Evolutionary conservation across 1,140 invertebrate species (phyloP), one percentile per base, ranked within the genome.

Genomic region (Leptinotarsa undecemlineata): DNA sequence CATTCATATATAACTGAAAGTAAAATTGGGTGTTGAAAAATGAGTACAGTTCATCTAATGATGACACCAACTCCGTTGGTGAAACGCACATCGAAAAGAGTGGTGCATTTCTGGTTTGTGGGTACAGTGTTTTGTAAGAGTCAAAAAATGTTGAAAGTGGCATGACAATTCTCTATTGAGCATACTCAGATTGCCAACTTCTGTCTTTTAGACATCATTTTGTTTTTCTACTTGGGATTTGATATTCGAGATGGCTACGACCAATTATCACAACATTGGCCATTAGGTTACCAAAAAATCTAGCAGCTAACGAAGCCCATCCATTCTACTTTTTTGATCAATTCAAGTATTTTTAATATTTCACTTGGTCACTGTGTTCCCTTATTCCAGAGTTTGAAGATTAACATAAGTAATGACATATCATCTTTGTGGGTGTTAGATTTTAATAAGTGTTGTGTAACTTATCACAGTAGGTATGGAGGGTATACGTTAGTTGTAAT

Each of bases 371-470:
- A 66, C 62, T 64, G 60, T 60, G 70, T 72, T 72, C 71, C 60
- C 61, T 61, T 64, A 33, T 47, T 6, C 17, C 48, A 21, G 23
- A 71, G 15, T 51, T 71, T 71, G 20, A 71, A 47, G 17, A 51
- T 70, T 70, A 3, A 48, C 14, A 70, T 70, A 68, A 68, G n/a
- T 42, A 48, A 71, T 47, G n/a, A 72, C 71, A 72, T 72, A 72
- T 64, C 60, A 72, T 64, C 21, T 72, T 72, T 48, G n/a, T 72
- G 71, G 64, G 71, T 72, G 33, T 64, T 72, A 64, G 71, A 48
- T 63, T 61, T 72, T 48, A 72, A 70, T 72, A 71, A 71, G 63
- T 72, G 71, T 64, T 72, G 71, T 64, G 61, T 64, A 62, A 72
- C 71, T 63, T 48, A 57, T 72, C 60, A 48, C 60, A 51, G 71